phyloP scores from a whole-genome alignment of 2,113 vertebrate species.

The Microtus montanus region DNA sequence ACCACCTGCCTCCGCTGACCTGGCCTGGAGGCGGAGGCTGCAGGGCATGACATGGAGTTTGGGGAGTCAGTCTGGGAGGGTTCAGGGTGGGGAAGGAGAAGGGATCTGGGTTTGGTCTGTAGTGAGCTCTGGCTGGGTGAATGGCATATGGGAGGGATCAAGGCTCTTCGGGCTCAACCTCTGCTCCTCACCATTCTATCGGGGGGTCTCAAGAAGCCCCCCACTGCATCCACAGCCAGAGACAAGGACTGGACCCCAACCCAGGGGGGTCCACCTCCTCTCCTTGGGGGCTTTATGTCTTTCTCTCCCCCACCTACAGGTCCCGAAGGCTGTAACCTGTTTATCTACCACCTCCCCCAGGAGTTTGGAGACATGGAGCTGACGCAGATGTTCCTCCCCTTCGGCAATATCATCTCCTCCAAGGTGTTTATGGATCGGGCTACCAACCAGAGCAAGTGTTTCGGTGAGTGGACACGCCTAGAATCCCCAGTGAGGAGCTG shows the following conservation, averaged over 20 bases:
- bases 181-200: background rate
- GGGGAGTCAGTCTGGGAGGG: background rate
- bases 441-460: constrained; percentile 99
- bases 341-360: constrained; percentile 99
- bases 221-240: background rate
- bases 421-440: constrained; percentile 99
- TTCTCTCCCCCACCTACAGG: constrained; percentile 86
- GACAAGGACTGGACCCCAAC: constrained; percentile 26
- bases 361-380: constrained; percentile 99
- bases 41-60: background rate
- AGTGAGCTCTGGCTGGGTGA: background rate
- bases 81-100: too few relatives aligned
- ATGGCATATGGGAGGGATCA: background rate
- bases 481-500: background rate
- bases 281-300: constrained; percentile 80
- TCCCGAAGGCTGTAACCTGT: constrained; percentile 99
- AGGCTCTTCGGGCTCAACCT: background rate
- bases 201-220: background rate
- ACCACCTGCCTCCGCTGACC: background rate
- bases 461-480: constrained; percentile 88
- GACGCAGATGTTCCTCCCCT: constrained; percentile 99
- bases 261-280: constrained; percentile 66
- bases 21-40: background rate
- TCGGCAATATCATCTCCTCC: constrained; percentile 98
- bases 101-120: background rate